These are phyloP conservation scores for Narcine bancroftii DNA, from an alignment of 2,113 vertebrate genomes.

Conservation along the genomic window DNA sequence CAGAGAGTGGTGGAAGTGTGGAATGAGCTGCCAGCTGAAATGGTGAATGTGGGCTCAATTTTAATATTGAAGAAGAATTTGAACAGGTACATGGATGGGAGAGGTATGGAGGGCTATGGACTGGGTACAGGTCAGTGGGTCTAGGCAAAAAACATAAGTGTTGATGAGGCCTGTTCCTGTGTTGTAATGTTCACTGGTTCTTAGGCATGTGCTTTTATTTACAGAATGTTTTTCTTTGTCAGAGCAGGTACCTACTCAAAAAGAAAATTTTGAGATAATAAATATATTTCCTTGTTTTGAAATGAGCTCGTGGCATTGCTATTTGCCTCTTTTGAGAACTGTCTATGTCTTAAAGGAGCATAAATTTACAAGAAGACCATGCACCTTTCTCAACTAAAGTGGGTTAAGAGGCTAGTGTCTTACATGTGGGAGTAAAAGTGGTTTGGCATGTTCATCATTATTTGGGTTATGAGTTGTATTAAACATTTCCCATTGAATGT, in stretches of 20 bases:
- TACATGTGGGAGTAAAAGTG: too few relatives aligned
- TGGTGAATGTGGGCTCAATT: too few relatives aligned
- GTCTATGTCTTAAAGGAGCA: background rate
- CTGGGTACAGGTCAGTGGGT: too few relatives aligned
- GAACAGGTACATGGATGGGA: too few relatives aligned
- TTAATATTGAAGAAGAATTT: too few relatives aligned
- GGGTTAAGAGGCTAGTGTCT: background rate
- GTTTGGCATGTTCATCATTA: slow-evolving; percentile 19
- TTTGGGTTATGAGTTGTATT: background rate
- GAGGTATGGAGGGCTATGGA: too few relatives aligned
- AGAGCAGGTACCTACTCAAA: background rate
- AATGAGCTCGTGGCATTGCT: background rate
- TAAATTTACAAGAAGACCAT: background rate
- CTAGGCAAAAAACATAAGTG: too few relatives aligned
- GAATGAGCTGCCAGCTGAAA: too few relatives aligned
- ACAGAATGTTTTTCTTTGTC: background rate
- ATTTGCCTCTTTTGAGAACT: background rate
- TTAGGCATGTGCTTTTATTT: background rate
- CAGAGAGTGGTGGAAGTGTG: too few relatives aligned
- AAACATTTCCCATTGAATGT: background rate
- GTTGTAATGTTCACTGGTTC: too few relatives aligned
- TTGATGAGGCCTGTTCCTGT: too few relatives aligned
- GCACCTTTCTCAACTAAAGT: background rate
- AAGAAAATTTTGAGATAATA: background rate
- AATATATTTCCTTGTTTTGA: background rate